Evolutionary conservation across 2,797 vertebrate genomes (phyloP).

Genomic region (Xenopus petersii): DNA sequence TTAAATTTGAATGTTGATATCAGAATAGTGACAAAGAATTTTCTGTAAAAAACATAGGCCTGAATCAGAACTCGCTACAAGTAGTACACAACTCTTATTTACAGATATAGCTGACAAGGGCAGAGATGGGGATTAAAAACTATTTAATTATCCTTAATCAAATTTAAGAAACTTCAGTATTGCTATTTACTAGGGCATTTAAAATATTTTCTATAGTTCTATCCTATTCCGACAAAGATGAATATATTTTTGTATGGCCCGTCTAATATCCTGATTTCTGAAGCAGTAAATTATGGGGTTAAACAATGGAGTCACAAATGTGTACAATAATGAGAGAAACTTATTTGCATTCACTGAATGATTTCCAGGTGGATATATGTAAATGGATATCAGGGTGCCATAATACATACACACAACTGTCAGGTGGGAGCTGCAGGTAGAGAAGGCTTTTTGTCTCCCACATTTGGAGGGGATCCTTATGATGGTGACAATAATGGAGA

Average conservation of each 20-base stretch:
- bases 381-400: constrained; percentile 15
- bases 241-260: not conserved
- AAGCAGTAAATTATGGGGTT: constrained; percentile 34
- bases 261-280: constrained; percentile 20
- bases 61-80: no score
- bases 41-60: no score
- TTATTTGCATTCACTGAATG: constrained; percentile 17
- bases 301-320: constrained; percentile 24
- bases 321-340: constrained; percentile 24
- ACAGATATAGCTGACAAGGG: no score
- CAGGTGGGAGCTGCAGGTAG: constrained; percentile 40
- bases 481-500: constrained; percentile 12
- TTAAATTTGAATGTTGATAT: no score
- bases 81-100: no score
- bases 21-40: no score
- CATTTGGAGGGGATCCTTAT: constrained; percentile 16
- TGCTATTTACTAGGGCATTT: no score
- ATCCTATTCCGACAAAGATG: no score
- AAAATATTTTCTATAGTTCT: no score
- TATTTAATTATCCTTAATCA: no score
- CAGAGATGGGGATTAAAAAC: no score
- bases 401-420: constrained; percentile 26
- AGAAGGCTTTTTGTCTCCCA: constrained; percentile 34
- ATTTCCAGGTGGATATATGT: constrained; percentile 12
- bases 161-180: no score